These are phyloP conservation scores for Mobula birostris DNA, from an alignment of 2,113 vertebrate genomes.

Conservation along the genomic window DNA sequence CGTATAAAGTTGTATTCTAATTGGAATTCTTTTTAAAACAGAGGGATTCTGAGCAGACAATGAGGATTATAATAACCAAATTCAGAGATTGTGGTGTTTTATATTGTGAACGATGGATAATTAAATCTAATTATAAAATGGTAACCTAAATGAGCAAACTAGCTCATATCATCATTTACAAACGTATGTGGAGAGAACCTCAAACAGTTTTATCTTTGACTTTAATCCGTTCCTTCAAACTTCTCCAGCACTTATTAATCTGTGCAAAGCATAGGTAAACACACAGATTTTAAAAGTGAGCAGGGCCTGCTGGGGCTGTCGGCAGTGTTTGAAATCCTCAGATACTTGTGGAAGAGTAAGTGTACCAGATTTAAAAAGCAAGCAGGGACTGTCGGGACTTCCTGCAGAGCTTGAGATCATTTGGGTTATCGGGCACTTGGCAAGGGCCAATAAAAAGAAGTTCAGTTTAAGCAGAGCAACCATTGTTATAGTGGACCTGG, in stretches of 20 bases:
- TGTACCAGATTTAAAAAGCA: too few species aligned
- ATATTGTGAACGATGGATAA: not conserved
- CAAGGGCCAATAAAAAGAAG: too few species aligned
- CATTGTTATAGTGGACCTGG: too few species aligned
- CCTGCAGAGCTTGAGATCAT: too few species aligned
- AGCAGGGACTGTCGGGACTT: too few species aligned
- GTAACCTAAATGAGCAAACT: not conserved
- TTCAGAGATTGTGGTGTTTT: not conserved
- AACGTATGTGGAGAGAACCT: not conserved
- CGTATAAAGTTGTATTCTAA: not conserved
- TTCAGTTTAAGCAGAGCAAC: too few species aligned
- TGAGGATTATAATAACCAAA: not conserved
- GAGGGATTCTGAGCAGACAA: not conserved
- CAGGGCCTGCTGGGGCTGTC: too few species aligned
- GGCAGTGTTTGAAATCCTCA: too few species aligned
- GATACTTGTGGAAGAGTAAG: too few species aligned
- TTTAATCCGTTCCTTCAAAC: not conserved
- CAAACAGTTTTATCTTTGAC: too few species aligned
- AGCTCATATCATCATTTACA: not conserved
- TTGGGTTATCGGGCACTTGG: too few species aligned
- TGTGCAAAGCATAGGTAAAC: not conserved
- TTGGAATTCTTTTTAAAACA: not conserved
- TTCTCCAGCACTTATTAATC: not conserved
- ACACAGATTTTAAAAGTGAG: too few species aligned
- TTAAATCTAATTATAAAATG: not conserved